These are phyloP conservation scores for Parazoanthus swiftii DNA, from an alignment of 92 coral and sea anemone genomes.

Conservation along the genomic window DNA sequence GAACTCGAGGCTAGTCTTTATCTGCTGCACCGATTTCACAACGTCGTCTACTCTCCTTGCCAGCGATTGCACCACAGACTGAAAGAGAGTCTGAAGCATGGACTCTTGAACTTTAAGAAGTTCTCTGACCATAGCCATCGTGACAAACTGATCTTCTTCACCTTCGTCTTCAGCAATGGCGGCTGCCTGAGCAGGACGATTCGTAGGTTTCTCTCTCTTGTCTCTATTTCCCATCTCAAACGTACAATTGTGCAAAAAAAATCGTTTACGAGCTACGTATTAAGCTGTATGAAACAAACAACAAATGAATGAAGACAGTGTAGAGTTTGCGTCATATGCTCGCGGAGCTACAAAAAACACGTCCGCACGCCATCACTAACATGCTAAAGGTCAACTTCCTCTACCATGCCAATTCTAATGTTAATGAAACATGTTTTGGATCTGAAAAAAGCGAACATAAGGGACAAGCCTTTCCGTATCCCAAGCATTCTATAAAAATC, in stretches of 20 bases:
- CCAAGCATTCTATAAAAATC: constrained; percentile 13
- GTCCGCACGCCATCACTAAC: constrained; percentile 20
- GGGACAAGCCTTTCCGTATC: constrained; percentile 7
- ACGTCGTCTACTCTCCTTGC: too few species aligned
- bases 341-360: constrained; percentile 30
- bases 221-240: too few species aligned
- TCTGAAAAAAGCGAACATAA: constrained; percentile 10
- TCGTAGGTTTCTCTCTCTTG: not conserved
- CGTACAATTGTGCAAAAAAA: constrained; percentile 11
- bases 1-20: too few species aligned
- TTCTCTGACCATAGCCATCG: constrained; percentile 36
- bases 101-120: constrained; percentile 49
- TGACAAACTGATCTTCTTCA: constrained; percentile 35
- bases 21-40: too few species aligned
- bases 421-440: constrained; percentile 2
- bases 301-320: constrained; percentile 7
- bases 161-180: constrained; percentile 42
- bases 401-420: constrained; percentile 8
- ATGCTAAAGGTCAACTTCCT: constrained; percentile 12
- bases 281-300: not conserved
- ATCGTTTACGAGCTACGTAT: constrained; percentile 3
- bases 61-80: too few species aligned
- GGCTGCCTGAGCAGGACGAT: constrained; percentile 28
- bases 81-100: constrained; percentile 14
- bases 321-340: constrained; percentile 12